A percentile compares a stretch with the other conserved stretches of the same genome.
phyloP scores from a whole-genome alignment of 1,140 invertebrate species.

The Heliothis subflexa region DNA sequence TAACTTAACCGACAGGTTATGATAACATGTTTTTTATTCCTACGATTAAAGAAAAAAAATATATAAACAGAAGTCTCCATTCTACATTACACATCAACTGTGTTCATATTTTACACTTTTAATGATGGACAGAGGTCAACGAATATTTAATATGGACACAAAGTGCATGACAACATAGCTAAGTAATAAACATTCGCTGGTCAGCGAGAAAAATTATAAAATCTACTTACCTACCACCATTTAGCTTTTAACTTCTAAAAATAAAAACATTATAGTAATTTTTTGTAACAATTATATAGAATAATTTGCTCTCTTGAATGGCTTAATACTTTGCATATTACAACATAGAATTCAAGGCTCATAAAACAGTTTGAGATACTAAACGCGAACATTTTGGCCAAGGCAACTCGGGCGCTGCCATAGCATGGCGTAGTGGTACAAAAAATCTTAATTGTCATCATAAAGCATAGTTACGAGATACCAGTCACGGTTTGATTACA shows the following conservation, averaged over 20 bases:
- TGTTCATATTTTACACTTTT: no score
- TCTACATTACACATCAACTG: background rate
- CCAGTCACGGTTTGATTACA: slow-evolving; percentile 38
- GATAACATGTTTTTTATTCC: background rate
- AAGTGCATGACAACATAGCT: no score
- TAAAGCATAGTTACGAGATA: slow-evolving; percentile 17
- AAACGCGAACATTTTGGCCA: slow-evolving; percentile 35
- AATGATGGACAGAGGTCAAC: no score
- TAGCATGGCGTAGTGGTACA: slow-evolving; percentile 8
- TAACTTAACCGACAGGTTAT: background rate
- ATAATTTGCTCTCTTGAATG: background rate
- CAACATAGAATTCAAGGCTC: slow-evolving; percentile 23
- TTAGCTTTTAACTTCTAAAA: background rate
- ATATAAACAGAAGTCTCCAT: background rate
- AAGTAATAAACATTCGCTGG: no score
- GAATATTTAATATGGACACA: no score
- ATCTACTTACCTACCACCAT: no score
- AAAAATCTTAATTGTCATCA: slow-evolving; percentile 38
- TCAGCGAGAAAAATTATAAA: no score
- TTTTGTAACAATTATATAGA: background rate
- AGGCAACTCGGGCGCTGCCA: slow-evolving; percentile 20
- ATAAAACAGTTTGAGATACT: slow-evolving; percentile 2
- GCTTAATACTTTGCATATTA: slow-evolving; percentile 7
- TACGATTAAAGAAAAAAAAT: background rate
- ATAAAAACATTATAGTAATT: background rate